These are phyloP conservation scores for Drosophila meridiana DNA, from an alignment of 2,888 invertebrate genomes.

Conservation along the genomic window DNA sequence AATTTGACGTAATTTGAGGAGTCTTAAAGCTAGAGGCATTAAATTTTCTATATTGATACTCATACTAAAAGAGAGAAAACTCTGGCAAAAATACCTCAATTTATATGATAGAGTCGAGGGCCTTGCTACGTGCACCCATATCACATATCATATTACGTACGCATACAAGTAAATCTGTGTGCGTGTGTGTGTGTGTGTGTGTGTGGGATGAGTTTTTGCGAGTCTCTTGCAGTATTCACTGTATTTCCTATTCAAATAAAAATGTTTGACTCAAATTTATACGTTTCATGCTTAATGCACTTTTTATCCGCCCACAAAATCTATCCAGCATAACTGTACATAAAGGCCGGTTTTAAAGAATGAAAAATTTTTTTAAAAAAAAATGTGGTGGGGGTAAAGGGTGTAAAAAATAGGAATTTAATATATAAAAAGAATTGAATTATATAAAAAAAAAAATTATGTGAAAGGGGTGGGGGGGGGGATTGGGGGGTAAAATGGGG, in stretches of 20 bases:
- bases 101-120: neutral
- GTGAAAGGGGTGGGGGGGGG: too few species aligned
- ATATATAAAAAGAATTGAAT: too few species aligned
- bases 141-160: neutral
- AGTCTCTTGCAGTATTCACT: neutral
- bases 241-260: constrained; percentile 7
- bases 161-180: neutral
- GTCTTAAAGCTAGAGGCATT: neutral
- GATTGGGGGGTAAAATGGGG: too few species aligned
- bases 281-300: constrained; percentile 11
- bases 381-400: too few species aligned
- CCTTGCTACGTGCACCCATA: neutral
- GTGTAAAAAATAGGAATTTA: too few species aligned
- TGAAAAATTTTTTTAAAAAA: too few species aligned
- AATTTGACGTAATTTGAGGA: neutral
- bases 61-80: neutral
- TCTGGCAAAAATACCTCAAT: neutral
- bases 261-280: constrained; percentile 13
- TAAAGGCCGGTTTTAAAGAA: too few species aligned
- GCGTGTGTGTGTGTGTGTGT: neutral
- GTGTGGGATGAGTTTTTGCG: neutral
- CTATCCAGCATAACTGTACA: constrained; percentile 18
- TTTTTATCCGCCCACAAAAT: constrained; percentile 9
- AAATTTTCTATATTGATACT: neutral
- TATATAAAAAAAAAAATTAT: too few species aligned